These are phyloP conservation scores for Heteropelma amictum DNA, from an alignment of 2,888 invertebrate species.

Conservation along the genomic window DNA sequence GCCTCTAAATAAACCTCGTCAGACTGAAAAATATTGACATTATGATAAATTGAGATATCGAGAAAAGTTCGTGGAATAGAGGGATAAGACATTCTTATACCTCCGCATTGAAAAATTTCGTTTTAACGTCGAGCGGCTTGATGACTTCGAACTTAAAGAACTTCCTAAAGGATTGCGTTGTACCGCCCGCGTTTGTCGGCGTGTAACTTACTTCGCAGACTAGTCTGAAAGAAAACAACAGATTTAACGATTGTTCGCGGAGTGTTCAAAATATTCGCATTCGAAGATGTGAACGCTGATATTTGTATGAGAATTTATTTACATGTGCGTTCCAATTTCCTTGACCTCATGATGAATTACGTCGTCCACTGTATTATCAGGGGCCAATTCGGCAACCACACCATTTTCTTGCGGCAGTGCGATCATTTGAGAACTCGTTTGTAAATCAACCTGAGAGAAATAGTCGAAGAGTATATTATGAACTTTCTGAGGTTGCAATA, in stretches of 20 bases:
- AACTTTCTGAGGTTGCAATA: too few relatives aligned
- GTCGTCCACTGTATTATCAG: slow-evolving; percentile 94
- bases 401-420: slow-evolving; percentile 87
- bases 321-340: slow-evolving; percentile 98
- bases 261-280: background rate
- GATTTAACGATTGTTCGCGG: background rate
- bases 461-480: too few relatives aligned
- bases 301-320: slow-evolving; percentile 68
- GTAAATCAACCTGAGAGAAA: slow-evolving; percentile 88
- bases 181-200: slow-evolving; percentile 79
- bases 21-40: slow-evolving; percentile 75
- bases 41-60: slow-evolving; percentile 76
- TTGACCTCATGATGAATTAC: slow-evolving; percentile 99
- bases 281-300: background rate
- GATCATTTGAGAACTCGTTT: slow-evolving; percentile 94
- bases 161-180: slow-evolving; percentile 93
- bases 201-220: slow-evolving; percentile 98
- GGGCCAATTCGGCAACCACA: slow-evolving; percentile 79
- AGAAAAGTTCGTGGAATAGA: too few relatives aligned
- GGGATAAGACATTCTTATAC: too few relatives aligned
- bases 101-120: slow-evolving; percentile 97
- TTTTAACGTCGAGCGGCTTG: slow-evolving; percentile 98
- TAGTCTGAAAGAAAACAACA: slow-evolving; percentile 80
- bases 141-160: slow-evolving; percentile 99
- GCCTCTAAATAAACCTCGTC: slow-evolving; percentile 87